Conservation (phyloP, 2,888 invertebrate genomes). For the Harpalus rufipes region DNA sequence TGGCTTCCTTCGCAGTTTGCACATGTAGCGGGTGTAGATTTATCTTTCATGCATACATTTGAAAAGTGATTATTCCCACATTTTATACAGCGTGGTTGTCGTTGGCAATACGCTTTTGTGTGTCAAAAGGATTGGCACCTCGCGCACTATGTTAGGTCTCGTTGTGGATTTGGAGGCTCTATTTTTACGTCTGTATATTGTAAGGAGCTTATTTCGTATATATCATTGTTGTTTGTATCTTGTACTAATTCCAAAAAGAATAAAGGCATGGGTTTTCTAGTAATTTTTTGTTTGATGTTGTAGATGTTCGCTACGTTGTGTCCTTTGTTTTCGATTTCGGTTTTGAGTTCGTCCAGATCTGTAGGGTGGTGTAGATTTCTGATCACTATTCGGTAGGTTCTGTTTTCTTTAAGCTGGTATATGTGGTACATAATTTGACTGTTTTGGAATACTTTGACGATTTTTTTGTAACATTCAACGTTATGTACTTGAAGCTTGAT, state of each 20-base stretch:
- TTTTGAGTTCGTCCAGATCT: constrained; percentile 33
- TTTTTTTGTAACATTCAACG: too few relatives aligned
- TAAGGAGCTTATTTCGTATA: not conserved
- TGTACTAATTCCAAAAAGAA: too few relatives aligned
- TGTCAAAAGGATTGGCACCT: too few relatives aligned
- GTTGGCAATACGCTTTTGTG: not conserved
- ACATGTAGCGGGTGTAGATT: too few relatives aligned
- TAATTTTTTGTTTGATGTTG: constrained; percentile 50
- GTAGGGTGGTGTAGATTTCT: constrained; percentile 61
- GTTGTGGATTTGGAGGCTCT: not conserved
- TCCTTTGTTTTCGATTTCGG: constrained; percentile 33
- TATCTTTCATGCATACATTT: too few relatives aligned
- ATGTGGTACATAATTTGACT: too few relatives aligned
- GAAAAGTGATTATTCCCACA: not conserved
- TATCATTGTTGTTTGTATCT: not conserved
- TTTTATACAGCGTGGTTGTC: not conserved
- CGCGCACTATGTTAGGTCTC: not conserved
- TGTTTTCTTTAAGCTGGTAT: too few relatives aligned
- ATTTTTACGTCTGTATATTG: not conserved
- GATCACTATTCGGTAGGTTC: not conserved
- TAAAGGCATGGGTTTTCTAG: constrained; percentile 43
- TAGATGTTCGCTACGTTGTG: constrained; percentile 54
- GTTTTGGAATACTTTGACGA: too few relatives aligned
- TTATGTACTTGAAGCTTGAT: too few relatives aligned
- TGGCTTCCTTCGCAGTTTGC: not conserved